phyloP scores from a whole-genome alignment of 2,113 vertebrate genomes.

The Rhinopomastus cyanomelas region DNA sequence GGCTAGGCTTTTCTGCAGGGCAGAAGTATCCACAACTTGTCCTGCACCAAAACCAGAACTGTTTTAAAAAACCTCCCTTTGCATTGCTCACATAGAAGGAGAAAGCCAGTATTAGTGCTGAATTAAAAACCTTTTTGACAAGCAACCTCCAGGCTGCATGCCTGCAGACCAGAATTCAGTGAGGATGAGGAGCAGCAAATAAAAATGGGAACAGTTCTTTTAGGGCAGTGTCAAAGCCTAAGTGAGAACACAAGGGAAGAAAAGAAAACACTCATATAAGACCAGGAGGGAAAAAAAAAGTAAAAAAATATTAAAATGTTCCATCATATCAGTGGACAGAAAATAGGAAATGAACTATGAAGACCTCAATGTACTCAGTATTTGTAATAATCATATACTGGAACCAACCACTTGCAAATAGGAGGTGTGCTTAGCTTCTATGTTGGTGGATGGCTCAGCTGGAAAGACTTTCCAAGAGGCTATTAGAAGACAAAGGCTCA shows the following conservation, averaged over 20 bases:
- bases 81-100: conserved; percentile 9
- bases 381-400: background rate
- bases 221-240: background rate
- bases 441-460: background rate
- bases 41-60: conserved; percentile 36
- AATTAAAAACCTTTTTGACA: background rate
- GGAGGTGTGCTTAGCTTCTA: background rate
- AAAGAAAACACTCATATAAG: background rate
- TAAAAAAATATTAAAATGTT: too few species aligned
- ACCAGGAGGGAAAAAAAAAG: too few species aligned
- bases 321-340: background rate
- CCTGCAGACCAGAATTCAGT: background rate
- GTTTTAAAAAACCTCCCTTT: conserved; percentile 49
- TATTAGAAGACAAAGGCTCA: background rate
- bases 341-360: background rate
- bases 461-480: background rate
- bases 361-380: background rate
- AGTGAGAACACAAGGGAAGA: background rate
- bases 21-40: conserved; percentile 28
- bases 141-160: background rate
- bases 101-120: background rate
- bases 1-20: conserved; percentile 42
- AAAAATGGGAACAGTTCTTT: background rate
- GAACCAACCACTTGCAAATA: background rate
- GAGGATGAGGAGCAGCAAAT: background rate